Base-by-base conservation (phyloP, 2,113 vertebrate genomes). In the Pelusios castaneus region DNA sequence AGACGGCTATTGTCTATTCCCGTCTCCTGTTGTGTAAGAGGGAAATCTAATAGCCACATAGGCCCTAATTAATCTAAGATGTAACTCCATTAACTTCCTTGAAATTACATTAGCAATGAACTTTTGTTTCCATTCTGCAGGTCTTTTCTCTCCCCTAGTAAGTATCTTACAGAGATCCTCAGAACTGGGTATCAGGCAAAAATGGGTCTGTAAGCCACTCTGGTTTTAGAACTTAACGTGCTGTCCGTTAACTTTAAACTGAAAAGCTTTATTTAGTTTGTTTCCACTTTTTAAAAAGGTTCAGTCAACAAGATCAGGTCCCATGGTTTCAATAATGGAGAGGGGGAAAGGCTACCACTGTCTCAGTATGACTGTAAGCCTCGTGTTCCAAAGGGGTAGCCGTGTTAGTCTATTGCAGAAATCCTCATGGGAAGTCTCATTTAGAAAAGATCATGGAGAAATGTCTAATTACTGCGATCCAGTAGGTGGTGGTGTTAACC, bases 401-500 rank as follows among this genome's bases (percentile, higher is more conserved):
- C n/a, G n/a, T n/a, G n/a, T n/a, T n/a, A n/a, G n/a, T n/a, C n/a
- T n/a, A n/a, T n/a, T n/a, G n/a, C n/a, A n/a, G n/a, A n/a, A n/a
- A 38, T 52, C 47, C n/a, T 45, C 43, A 27, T 5, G 41, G 31
- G 29, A 25, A 34, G 31, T 31, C 45, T 47, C 11, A 41, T 29
- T 49, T 25, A 67, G 54, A 54, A 84, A 82, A 84, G 34, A 63
- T 56, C 31, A 45, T 16, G 47, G n/a, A 14, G 49, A 14, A 54
- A 31, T 29, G n/a, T 85, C 76, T 80, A 56, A 38, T 19, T 47
- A 34, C 16, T 49, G 51, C 49, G 51, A 13, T 85, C 89, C 89
- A 90, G 82, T 76, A 90, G 89, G 51, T 73, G 89, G 89, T 80
- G 77, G 27, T 85, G 83, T 21, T 90, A 80, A 90, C 80, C 77